phyloP scores from a whole-genome alignment of 1,140 invertebrate genomes.

The Zaprionus gabonicus region DNA sequence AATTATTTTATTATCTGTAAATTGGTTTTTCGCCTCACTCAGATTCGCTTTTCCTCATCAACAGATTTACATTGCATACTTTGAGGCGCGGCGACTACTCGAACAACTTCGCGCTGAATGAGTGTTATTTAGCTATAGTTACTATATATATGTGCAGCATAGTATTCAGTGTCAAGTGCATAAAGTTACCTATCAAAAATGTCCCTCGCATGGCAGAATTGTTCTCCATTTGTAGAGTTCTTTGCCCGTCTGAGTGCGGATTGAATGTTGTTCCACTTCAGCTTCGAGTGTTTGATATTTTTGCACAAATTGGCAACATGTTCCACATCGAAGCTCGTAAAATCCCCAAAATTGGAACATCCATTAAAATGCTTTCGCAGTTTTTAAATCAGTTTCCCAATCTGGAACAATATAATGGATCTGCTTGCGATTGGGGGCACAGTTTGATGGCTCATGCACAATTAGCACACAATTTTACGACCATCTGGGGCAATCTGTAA shows the following conservation, averaged over 20 bases:
- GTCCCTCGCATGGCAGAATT: too few relatives aligned
- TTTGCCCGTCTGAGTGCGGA: neutral
- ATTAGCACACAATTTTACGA: neutral
- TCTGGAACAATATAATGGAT: neutral
- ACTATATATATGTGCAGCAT: too few relatives aligned
- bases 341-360: conserved; percentile 13
- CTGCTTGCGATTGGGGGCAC: neutral
- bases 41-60: neutral
- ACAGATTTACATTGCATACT: conserved; percentile 32
- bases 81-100: conserved; percentile 14
- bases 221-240: neutral
- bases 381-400: conserved; percentile 9
- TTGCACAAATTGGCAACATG: conserved; percentile 38
- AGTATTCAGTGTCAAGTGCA: neutral
- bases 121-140: neutral
- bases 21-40: conserved; percentile 64
- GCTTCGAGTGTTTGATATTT: conserved; percentile 30
- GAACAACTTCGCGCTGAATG: conserved; percentile 3
- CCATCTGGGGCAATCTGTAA: neutral
- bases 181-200: too few relatives aligned
- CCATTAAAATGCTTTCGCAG: conserved; percentile 47
- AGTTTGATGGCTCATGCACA: neutral
- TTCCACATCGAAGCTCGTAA: conserved; percentile 13
- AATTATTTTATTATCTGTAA: conserved; percentile 82
- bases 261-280: conserved; percentile 9